phyloP scores from a whole-genome alignment of 2,797 vertebrate species.

The Eremophila alpestris region DNA sequence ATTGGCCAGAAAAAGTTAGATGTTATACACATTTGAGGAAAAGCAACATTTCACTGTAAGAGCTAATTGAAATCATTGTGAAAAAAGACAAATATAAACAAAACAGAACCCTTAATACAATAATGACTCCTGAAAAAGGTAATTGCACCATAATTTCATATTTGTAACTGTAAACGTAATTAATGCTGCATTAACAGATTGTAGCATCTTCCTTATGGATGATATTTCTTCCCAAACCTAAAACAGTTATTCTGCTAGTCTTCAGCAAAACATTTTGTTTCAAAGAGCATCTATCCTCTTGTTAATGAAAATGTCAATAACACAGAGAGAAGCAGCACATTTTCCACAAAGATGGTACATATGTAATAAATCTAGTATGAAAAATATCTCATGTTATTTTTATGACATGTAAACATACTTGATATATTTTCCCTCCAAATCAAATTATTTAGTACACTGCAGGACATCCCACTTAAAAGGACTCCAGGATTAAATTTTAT shows the following conservation, averaged over 20 bases:
- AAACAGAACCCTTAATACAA: neutral
- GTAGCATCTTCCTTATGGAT: neutral
- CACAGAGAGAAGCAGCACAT: neutral
- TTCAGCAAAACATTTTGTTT: conserved; percentile 25
- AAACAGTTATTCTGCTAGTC: neutral
- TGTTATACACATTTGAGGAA: neutral
- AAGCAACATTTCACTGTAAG: neutral
- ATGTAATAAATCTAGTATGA: conserved; percentile 24
- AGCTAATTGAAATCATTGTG: neutral
- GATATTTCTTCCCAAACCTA: neutral
- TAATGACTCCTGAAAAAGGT: neutral
- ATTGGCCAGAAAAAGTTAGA: neutral
- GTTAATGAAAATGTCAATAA: conserved; percentile 40
- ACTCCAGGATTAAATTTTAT: neutral
- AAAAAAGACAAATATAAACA: neutral
- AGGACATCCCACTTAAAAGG: neutral
- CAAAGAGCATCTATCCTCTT: conserved; percentile 31
- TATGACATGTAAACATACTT: conserved; percentile 27
- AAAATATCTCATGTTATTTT: neutral
- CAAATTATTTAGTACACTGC: neutral
- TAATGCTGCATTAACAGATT: conserved; percentile 10
- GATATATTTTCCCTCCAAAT: conserved; percentile 21
- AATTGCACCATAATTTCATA: neutral
- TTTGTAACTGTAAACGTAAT: conserved; percentile 6
- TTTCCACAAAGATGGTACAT: neutral